Base-by-base conservation (phyloP, 2,888 invertebrate species). In the Acutogordius australiensis region DNA sequence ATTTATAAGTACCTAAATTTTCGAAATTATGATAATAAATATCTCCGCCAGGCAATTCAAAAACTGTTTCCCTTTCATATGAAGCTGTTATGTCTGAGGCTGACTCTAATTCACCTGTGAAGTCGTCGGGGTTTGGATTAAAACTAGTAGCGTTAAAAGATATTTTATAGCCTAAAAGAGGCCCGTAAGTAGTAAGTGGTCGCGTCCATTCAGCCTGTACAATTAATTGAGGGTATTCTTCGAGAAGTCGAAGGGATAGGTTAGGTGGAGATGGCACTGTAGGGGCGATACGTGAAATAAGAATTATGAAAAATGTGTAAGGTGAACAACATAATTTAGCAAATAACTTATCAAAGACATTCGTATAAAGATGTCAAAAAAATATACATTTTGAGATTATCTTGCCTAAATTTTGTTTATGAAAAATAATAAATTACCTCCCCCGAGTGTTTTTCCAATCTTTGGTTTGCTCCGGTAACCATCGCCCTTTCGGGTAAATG, bases 401-500 rank as follows among this genome's bases (percentile, higher is more conserved):
- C 64, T n/a, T n/a, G n/a, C n/a, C n/a, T n/a, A n/a, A n/a, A n/a
- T n/a, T n/a, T n/a, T n/a, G n/a, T n/a, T n/a, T n/a, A n/a, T n/a
- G n/a, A n/a, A n/a, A n/a, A 37, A 37, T 37, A 37, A 37, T 37
- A 37, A 37, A 13, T 37, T 37, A 68, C 68, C 66, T 58, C 66
- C 64, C 61, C 90, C 88, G 29, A 86, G 86, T 1, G 94, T 97
- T 72, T 80, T 81, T 1, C 86, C 80, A 62, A 79, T 79, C 61
- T 81, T 81, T 28, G 85, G 82, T 62, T 79, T 74, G 69, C 88
- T 88, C 64, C 88, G 77, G 70, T 84, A 82, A 26, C 97, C 97
- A 70, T 97, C 94, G 51, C 97, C 97, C 71, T 87, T 87, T 63
- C 88, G 78, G 1, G 94, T 97, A 63, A 91, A 76, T 0, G 91